Conservation (phyloP, 1,140 invertebrate genomes). For the Vanessa tameamea region DNA sequence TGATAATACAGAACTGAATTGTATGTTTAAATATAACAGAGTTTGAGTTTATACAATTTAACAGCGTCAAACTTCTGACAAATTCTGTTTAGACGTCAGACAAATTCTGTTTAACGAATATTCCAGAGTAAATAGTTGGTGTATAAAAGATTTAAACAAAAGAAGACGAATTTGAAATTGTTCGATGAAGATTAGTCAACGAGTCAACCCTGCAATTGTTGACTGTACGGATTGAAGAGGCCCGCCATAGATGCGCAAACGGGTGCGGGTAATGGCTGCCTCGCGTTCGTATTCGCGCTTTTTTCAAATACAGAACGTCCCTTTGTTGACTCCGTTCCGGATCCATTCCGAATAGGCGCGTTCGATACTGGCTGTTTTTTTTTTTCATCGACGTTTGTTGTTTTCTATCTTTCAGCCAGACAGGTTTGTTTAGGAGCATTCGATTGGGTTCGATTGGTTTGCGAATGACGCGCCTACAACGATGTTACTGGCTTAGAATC, state of each 20-base stretch:
- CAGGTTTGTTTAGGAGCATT: slow-evolving; percentile 51
- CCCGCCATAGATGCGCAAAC: slow-evolving; percentile 70
- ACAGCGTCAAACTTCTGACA: too few species aligned
- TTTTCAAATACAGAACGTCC: slow-evolving; percentile 72
- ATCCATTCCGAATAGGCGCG: slow-evolving; percentile 69
- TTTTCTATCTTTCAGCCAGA: slow-evolving; percentile 55
- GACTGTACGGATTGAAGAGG: slow-evolving; percentile 75
- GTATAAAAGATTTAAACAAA: too few species aligned
- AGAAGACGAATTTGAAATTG: neutral
- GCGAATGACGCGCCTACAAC: slow-evolving; percentile 19
- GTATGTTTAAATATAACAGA: too few species aligned
- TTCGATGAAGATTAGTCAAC: slow-evolving; percentile 14
- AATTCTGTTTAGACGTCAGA: too few species aligned
- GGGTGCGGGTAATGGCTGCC: slow-evolving; percentile 72
- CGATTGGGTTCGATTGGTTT: slow-evolving; percentile 51
- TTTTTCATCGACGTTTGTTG: slow-evolving; percentile 55
- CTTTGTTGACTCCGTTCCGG: slow-evolving; percentile 73
- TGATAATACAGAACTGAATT: neutral
- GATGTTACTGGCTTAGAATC: neutral
- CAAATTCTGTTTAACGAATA: too few species aligned
- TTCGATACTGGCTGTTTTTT: slow-evolving; percentile 67
- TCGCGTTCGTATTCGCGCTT: slow-evolving; percentile 72
- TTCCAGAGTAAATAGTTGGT: too few species aligned
- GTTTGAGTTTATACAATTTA: too few species aligned
- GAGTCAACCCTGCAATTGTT: slow-evolving; percentile 70